Evolutionary conservation across 2,797 vertebrate genomes (phyloP).

Genomic region (Lacerta agilis): DNA sequence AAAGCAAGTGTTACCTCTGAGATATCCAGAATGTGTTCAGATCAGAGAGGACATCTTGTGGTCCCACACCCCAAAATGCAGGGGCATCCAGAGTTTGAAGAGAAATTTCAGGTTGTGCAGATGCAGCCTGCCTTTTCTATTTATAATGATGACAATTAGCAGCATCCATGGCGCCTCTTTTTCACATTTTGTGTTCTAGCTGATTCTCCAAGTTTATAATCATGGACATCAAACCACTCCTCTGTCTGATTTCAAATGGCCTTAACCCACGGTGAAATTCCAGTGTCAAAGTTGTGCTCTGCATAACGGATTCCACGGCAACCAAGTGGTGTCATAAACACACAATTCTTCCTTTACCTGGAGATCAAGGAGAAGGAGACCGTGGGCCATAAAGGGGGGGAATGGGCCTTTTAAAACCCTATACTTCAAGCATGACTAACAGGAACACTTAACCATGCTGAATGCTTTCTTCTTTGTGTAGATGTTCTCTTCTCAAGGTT

Average conservation of each 20-base stretch:
- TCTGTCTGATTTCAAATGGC: neutral
- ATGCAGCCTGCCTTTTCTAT: no score
- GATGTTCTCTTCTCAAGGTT: constrained; percentile 26
- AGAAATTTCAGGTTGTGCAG: no score
- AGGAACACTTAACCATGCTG: constrained; percentile 3
- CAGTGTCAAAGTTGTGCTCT: neutral
- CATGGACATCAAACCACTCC: neutral
- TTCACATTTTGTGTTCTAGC: neutral
- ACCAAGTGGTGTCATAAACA: constrained; percentile 1
- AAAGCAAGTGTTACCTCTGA: no score
- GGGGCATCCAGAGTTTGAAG: no score
- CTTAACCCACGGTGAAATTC: neutral
- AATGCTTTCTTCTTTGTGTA: constrained; percentile 8
- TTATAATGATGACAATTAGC: no score
- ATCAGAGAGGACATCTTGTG: no score
- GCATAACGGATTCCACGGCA: neutral
- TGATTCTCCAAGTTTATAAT: neutral
- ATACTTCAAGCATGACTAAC: neutral
- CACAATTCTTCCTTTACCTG: neutral
- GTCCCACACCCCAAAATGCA: no score
- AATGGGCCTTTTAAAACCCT: neutral
- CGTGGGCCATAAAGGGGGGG: neutral
- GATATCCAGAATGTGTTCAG: no score
- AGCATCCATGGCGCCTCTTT: no score
- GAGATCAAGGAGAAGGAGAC: constrained; percentile 4